Conservation (phyloP, 2,888 invertebrate genomes). For the Dynastes grantii region DNA sequence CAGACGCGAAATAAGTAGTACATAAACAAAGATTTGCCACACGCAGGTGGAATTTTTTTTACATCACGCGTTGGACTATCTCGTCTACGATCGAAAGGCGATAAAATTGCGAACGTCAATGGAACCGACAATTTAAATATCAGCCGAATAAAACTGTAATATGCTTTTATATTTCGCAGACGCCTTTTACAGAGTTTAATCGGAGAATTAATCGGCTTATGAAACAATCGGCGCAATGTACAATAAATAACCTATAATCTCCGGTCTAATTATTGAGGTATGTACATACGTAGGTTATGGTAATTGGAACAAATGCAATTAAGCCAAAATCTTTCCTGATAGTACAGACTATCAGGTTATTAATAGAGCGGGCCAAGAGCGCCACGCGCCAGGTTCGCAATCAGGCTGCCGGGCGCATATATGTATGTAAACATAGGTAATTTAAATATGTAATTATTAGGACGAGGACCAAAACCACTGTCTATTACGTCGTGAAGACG, state of each 20-base stretch:
- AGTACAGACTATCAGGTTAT: no score
- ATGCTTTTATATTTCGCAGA: conserved; percentile 1
- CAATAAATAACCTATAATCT: background rate
- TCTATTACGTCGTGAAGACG: no score
- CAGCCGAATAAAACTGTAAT: background rate
- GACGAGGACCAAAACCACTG: no score
- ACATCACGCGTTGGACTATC: conserved; percentile 17
- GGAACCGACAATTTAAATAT: background rate
- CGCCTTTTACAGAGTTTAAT: background rate
- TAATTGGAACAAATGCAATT: no score
- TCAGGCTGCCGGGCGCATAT: no score
- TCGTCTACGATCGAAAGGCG: conserved; percentile 14
- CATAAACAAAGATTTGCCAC: conserved; percentile 17
- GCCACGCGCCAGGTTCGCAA: no score
- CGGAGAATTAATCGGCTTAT: background rate
- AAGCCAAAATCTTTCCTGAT: no score
- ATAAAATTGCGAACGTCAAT: conserved; percentile 16
- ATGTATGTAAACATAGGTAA: no score
- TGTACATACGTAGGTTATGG: no score
- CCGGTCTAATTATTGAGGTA: no score
- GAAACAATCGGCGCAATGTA: background rate
- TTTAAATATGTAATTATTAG: no score
- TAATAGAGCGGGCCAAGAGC: no score
- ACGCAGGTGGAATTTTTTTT: conserved; percentile 29
- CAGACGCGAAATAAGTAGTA: background rate